Evolutionary conservation across 2,797 vertebrate species (phyloP).

Genomic region (Gouania willdenowi): DNA sequence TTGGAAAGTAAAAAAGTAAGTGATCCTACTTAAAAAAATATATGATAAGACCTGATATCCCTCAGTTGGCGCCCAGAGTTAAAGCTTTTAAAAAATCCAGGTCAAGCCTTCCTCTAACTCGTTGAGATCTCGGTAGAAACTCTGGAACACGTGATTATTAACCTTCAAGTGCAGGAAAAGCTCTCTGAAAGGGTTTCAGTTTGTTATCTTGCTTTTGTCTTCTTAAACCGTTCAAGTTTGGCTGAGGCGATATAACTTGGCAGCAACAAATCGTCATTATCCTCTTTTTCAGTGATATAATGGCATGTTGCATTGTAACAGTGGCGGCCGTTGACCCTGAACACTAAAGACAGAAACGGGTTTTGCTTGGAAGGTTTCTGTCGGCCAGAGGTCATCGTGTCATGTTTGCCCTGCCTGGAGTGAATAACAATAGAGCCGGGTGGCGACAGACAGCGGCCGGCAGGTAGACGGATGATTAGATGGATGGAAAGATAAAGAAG

Average conservation of each 20-base stretch:
- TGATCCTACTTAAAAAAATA: conserved; percentile 43
- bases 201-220: conserved; percentile 38
- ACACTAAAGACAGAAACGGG: conserved; percentile 53
- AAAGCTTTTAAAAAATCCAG: conserved; percentile 62
- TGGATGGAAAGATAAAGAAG: conserved; percentile 50
- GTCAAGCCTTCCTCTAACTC: conserved; percentile 48
- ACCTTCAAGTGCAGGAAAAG: conserved; percentile 42
- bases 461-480: conserved; percentile 68
- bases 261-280: conserved; percentile 23
- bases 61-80: conserved; percentile 39
- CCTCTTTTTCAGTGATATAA: conserved; percentile 42
- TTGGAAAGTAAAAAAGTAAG: conserved; percentile 53
- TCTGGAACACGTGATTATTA: conserved; percentile 51
- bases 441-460: conserved; percentile 58
- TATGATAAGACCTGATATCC: conserved; percentile 54
- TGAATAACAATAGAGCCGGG: conserved; percentile 66
- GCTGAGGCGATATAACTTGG: conserved; percentile 26
- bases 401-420: conserved; percentile 76
- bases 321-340: conserved; percentile 62
- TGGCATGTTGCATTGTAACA: conserved; percentile 42
- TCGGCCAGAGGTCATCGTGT: conserved; percentile 74
- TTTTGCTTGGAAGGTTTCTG: conserved; percentile 62
- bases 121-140: conserved; percentile 35
- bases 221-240: conserved; percentile 1
- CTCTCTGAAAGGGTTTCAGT: conserved; percentile 35